Base-by-base conservation (phyloP, 2,888 invertebrate genomes). In the Yponomeuta cagnagella region DNA sequence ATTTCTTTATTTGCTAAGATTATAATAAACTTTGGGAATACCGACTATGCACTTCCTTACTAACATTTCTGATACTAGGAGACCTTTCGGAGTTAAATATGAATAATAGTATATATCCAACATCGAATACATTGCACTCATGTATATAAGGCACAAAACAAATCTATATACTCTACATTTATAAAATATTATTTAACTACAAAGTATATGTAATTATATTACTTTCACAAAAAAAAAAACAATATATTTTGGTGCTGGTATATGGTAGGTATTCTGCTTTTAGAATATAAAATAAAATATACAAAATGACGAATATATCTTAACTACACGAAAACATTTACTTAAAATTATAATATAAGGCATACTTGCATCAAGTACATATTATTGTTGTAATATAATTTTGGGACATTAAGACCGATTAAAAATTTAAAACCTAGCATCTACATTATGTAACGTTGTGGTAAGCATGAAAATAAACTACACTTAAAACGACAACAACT, bases 41-140 rank as follows among this genome's bases (percentile, higher is more conserved):
- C 48, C 52, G 68, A 64, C 23, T 48, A 43, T 88, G 90, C 90
- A 90, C 90, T 90, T 90, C 90, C 90, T 81, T 88, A 84, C 84
- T 77, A 75, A 74, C 76, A 79, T 77, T 76, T 75, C 74, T 76
- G 79, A 80, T 77, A 79, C 79, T 58, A 58, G 52, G 52, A 58
- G 15, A 12, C 52, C 12, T 43, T 8, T 58, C 52, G 52, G 52
- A 15, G 2, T 58, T 12, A 3, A 15, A 58, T 58, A 58, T 58
- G 15, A 58, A 58, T 58, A 15, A 58, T 58, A 2, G 52, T 58
- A 58, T 58, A 58, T 15, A 58, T 58, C 15, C 52, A 58, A 58
- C 52, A 58, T 58, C 52, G 1, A 58, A 12, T 58, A 58, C 52
- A 58, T 58, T 58, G 52, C 52, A 58, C 52, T 58, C 52, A 15